Percentiles rank a stretch among this genome's conserved stretches.
These are phyloP conservation scores for Brachionus koreanus DNA, from an alignment of 1,140 invertebrate species.

Conservation along the genomic window DNA sequence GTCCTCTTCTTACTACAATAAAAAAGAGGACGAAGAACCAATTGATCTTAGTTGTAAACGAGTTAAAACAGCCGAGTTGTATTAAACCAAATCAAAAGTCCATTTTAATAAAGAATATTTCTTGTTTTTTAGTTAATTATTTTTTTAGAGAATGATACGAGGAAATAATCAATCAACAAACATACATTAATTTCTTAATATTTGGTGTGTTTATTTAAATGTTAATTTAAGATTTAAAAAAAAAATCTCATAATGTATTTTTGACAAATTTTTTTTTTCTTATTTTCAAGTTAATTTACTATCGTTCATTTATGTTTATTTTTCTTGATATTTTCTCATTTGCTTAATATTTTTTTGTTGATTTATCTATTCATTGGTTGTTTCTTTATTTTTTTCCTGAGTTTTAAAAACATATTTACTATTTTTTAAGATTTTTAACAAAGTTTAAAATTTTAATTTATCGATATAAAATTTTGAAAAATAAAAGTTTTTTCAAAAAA, in stretches of 20 bases:
- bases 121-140: conserved; percentile 31
- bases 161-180: neutral
- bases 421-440: conserved; percentile 25
- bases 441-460: conserved; percentile 34
- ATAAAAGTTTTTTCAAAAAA: neutral
- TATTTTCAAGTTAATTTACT: neutral
- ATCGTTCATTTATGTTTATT: neutral
- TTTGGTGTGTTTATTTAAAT: conserved; percentile 14
- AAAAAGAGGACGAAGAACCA: neutral
- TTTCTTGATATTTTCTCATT: neutral
- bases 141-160: conserved; percentile 19
- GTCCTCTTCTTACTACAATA: neutral
- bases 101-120: neutral
- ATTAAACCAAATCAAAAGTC: neutral
- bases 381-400: neutral
- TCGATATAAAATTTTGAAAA: neutral
- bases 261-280: neutral
- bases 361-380: conserved; percentile 6
- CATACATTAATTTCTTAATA: neutral
- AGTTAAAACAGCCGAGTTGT: conserved; percentile 25
- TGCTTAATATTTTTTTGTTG: neutral
- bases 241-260: conserved; percentile 12
- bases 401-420: conserved; percentile 22
- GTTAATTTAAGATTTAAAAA: conserved; percentile 14
- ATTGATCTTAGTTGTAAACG: conserved; percentile 38